Evolutionary conservation across 2,113 vertebrate genomes (phyloP).

Genomic region (Suricata suricatta): DNA sequence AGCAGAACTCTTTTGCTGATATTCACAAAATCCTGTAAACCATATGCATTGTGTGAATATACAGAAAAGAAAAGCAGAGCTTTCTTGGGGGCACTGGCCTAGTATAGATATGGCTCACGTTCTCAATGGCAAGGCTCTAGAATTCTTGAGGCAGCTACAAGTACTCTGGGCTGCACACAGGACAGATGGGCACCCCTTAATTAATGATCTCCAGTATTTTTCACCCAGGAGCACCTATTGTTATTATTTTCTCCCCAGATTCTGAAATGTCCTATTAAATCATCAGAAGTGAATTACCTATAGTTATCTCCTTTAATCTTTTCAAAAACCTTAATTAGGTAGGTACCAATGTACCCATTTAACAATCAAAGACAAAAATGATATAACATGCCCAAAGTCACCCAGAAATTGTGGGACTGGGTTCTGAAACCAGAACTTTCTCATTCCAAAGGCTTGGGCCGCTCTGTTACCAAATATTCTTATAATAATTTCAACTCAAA

Average conservation of each 20-base stretch:
- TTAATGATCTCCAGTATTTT: background rate
- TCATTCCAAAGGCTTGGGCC: background rate
- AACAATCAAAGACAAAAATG: background rate
- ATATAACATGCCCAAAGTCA: background rate
- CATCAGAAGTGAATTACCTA: background rate
- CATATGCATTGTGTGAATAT: background rate
- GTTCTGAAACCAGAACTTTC: background rate
- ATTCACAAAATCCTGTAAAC: background rate
- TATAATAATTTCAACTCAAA: background rate
- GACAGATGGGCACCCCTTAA: background rate
- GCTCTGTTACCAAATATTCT: background rate
- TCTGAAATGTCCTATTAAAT: background rate
- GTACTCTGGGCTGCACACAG: background rate
- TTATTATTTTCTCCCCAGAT: background rate
- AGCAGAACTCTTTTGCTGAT: background rate
- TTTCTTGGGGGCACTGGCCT: background rate
- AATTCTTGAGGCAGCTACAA: background rate
- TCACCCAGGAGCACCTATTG: background rate
- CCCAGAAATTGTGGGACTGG: background rate
- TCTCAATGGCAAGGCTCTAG: background rate
- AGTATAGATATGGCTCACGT: background rate
- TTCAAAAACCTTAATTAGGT: background rate
- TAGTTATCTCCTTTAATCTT: background rate
- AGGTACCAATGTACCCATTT: background rate
- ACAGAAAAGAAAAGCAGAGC: background rate